Percentiles rank a stretch among this genome's conserved stretches.
Conservation (phyloP, 2,888 invertebrate species). For the Coelogynopora nodosa region DNA sequence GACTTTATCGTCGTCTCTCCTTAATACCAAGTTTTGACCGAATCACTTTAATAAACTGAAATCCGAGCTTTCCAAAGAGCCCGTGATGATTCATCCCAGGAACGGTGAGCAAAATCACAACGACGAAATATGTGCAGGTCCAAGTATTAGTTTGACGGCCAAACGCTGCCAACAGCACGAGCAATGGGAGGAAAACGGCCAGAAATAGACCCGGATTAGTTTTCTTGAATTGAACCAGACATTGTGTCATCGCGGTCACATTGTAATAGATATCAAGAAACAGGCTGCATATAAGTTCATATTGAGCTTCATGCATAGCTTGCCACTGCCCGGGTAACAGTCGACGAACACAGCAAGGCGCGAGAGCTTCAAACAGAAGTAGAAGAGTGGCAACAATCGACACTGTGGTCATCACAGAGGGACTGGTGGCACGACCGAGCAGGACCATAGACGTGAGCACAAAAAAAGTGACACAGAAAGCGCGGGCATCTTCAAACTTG, state of each 20-base stretch:
- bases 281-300: neutral
- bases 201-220: neutral
- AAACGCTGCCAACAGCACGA: neutral
- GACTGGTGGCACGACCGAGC: neutral
- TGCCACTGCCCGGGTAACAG: neutral
- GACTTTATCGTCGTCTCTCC: neutral
- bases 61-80: neutral
- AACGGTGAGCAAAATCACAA: neutral
- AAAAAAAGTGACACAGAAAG: neutral
- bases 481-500: neutral
- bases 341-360: neutral
- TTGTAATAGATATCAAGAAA: neutral
- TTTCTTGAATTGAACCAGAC: neutral
- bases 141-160: neutral
- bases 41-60: neutral
- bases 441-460: neutral
- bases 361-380: neutral
- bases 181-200: neutral
- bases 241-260: neutral
- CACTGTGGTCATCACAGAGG: neutral
- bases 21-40: neutral
- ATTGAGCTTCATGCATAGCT: neutral
- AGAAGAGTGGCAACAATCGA: neutral
- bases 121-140: neutral
- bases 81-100: neutral